phyloP scores from a whole-genome alignment of 2,113 vertebrate species.

The Melospiza georgiana region DNA sequence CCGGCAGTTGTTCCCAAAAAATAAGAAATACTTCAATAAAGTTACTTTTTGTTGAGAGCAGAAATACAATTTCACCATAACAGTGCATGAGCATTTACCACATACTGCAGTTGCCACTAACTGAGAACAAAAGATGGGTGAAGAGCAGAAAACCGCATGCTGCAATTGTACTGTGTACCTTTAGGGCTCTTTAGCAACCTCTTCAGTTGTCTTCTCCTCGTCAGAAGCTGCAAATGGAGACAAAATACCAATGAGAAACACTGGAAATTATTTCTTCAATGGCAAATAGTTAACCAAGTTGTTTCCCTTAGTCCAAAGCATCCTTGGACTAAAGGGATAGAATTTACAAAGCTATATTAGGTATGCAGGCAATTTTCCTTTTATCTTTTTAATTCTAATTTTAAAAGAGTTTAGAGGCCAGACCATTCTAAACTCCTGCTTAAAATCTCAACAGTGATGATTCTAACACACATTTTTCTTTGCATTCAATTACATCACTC shows the following conservation, averaged over 20 bases:
- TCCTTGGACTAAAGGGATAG: not conserved
- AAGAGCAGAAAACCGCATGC: not conserved
- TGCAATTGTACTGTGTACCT: conserved; percentile 29
- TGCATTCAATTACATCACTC: not conserved
- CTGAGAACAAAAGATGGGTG: not conserved
- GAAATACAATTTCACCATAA: not conserved
- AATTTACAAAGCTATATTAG: not conserved
- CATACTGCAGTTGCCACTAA: not conserved
- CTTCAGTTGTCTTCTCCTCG: conserved; percentile 11
- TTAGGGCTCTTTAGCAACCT: conserved; percentile 24
- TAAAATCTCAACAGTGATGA: not conserved
- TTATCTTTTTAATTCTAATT: not conserved
- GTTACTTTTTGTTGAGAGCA: not conserved
- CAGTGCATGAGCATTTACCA: not conserved
- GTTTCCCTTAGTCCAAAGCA: not conserved
- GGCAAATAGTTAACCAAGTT: not conserved
- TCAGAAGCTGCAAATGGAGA: conserved; percentile 35
- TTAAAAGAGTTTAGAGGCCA: not conserved
- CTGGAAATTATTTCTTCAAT: not conserved
- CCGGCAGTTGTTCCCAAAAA: not conserved
- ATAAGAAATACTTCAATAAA: not conserved
- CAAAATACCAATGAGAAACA: conserved; percentile 8
- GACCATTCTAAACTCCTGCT: not conserved
- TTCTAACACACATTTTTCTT: not conserved
- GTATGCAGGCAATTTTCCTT: not conserved